Evolutionary conservation across 2,797 vertebrate genomes (phyloP), one percentile per base, ranked within the genome.

Genomic region (Premnoplex brunnescens): DNA sequence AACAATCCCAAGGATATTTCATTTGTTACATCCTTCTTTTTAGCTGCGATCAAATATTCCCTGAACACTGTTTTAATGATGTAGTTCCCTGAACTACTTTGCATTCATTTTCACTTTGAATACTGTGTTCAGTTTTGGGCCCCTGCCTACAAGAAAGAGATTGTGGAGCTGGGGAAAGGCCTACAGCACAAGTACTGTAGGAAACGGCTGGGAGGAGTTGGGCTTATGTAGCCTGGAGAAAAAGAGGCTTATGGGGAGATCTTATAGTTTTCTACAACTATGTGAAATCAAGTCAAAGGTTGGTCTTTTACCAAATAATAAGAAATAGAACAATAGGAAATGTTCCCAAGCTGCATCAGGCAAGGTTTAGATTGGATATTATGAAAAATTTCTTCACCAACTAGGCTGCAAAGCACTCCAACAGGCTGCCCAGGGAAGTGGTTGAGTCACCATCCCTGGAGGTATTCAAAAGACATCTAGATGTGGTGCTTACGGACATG

Each of bases 221-320:
- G 51, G 27, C 6, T 7, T 41, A 34, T n/a, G 56, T 30, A 36
- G 34, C 8, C 34, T 43, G 32, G 39, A 84, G 51, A 58, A 92
- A 26, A 63, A 23, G 2, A 69, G 10, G 13, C 14, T 41, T 11
- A 36, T 44, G 15, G 34, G 15, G 26, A 62, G 12, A 64, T 19
- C 5, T n/a, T 22, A 91, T 2, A 0, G 0, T 16, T 28, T 12
- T 32, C 34, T 26, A 76, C 13, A 64, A 3, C 39, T 24, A 5
- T 24, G 12, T 51, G 14, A 74, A 85, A 62, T 21, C 17, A 39
- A 68, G 8, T 36, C 36, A 21, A 12, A 6, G 7, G 60, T 27
- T 3, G 2, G 21, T 14, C 24, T 68, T 24, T 30, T 39, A 28
- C 18, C 28, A 74, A 14, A 17, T 44, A 51, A 44, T 37, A 68